Evolutionary conservation across 2,797 vertebrate genomes (phyloP).

Genomic region (Poeciliopsis gracilis): DNA sequence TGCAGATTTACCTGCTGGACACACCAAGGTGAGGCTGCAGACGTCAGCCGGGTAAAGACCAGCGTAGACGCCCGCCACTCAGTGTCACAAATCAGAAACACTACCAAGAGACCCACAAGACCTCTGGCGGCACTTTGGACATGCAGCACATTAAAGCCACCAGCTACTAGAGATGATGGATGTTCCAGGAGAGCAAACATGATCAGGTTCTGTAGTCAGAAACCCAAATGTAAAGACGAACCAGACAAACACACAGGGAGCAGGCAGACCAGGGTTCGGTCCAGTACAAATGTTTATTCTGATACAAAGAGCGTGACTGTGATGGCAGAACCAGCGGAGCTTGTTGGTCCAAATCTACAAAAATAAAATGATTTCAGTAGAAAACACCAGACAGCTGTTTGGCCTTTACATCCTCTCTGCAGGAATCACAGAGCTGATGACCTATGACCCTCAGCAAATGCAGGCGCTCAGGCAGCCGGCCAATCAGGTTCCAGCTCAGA

Average conservation of each 20-base stretch:
- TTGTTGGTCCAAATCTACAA: constrained; percentile 81
- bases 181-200: too few species aligned
- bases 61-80: too few species aligned
- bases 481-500: constrained; percentile 31
- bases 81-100: too few species aligned
- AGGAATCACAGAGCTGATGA: constrained; percentile 46
- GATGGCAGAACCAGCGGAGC: constrained; percentile 66
- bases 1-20: too few species aligned
- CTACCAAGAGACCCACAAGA: too few species aligned
- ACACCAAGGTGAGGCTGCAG: too few species aligned
- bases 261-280: constrained; percentile 29
- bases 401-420: constrained; percentile 76
- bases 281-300: constrained; percentile 83
- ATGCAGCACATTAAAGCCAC: too few species aligned
- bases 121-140: too few species aligned
- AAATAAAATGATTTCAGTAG: constrained; percentile 96
- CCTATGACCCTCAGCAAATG: constrained; percentile 27
- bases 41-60: too few species aligned
- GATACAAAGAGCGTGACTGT: constrained; percentile 85
- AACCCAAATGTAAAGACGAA: background rate
- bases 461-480: constrained; percentile 33
- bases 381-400: constrained; percentile 86
- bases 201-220: too few species aligned
- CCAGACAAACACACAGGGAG: background rate
- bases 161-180: too few species aligned